Base-by-base conservation (phyloP, 2,888 invertebrate genomes). In the Lutraria lutraria region DNA sequence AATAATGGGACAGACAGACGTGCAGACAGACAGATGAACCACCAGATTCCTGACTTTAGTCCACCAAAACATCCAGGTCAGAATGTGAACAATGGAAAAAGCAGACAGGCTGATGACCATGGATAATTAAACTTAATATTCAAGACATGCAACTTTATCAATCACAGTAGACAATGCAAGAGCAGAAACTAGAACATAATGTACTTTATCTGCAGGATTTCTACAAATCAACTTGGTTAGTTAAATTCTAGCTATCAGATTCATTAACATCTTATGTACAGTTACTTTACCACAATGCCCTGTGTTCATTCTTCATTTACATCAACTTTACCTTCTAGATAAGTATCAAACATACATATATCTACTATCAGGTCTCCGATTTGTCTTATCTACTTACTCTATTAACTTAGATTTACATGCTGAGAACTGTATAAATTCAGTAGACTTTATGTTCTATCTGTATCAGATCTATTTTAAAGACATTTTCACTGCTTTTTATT, bases 211-310 rank as follows among this genome's bases (percentile, higher is more conserved):
- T 68, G 25, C 63, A 68, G n/a, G 63, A 25, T 68, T 6, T 68
- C 63, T 68, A 25, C 25, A 68, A 68, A 68, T 68, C n/a, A 68
- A 68, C 63, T 68, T 25, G 63, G 63, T 68, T 68, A 68, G 63
- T 68, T 68, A 12, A 68, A 68, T 25, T 25, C 25, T 68, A 8
- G 25, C 63, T 25, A 68, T 68, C 25, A 10, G 56, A 56, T 15
- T 25, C 63, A 68, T 21, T 76, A 76, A 25, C 21, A 19, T 4
- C 21, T 63, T 31, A 76, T 76, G 76, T 76, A 76, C 16, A 76
- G 76, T 76, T 76, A 76, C 4, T 34, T 10, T 34, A 76, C 16
- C 19, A 19, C 31, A 16, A 76, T 76, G 34, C 31, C 31, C 31
- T 76, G 19, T 76, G 34, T 76, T 76, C 19, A 76, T 31, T 76